Percentiles rank a stretch among this genome's conserved stretches.
Evolutionary conservation across 2,797 vertebrate species (phyloP).

Genomic region (Lutra lutra): DNA sequence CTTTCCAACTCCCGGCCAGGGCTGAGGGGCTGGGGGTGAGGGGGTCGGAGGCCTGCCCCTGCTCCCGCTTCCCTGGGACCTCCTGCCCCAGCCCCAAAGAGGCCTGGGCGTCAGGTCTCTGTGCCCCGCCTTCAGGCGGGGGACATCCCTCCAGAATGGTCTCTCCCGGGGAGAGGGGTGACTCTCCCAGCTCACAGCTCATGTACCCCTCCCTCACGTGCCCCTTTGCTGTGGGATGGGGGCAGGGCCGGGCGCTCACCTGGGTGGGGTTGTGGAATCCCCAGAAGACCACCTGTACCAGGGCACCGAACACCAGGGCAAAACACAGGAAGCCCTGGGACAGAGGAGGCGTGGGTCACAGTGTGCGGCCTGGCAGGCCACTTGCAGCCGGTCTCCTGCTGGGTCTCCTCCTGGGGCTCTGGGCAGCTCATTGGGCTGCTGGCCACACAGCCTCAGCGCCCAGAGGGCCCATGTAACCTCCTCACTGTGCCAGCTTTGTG

Average conservation of each 20-base stretch:
- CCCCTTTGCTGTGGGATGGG: rapidly evolving
- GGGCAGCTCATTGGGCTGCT: rapidly evolving
- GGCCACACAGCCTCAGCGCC: background rate
- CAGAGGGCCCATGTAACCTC: rapidly evolving
- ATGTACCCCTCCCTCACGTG: background rate
- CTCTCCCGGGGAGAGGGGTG: background rate
- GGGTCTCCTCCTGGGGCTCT: background rate
- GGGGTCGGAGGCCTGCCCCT: rapidly evolving
- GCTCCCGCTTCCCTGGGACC: background rate
- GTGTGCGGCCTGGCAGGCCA: background rate
- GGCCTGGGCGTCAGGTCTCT: background rate
- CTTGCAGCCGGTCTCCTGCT: background rate
- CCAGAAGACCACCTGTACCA: constrained; percentile 85
- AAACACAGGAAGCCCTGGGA: constrained; percentile 88
- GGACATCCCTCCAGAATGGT: background rate
- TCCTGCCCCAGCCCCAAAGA: background rate
- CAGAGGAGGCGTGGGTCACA: background rate
- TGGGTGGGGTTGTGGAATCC: constrained; percentile 75
- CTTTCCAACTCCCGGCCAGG: background rate
- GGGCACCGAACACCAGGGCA: constrained; percentile 84
- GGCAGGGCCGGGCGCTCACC: constrained; percentile 74
- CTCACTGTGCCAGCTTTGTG: rapidly evolving
- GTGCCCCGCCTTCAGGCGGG: background rate
- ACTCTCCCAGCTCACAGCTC: background rate
- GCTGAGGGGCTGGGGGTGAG: background rate